Evolutionary conservation across 2,888 invertebrate species (phyloP), one percentile per base, ranked within the genome.

Genomic region (Cephalotes varians): DNA sequence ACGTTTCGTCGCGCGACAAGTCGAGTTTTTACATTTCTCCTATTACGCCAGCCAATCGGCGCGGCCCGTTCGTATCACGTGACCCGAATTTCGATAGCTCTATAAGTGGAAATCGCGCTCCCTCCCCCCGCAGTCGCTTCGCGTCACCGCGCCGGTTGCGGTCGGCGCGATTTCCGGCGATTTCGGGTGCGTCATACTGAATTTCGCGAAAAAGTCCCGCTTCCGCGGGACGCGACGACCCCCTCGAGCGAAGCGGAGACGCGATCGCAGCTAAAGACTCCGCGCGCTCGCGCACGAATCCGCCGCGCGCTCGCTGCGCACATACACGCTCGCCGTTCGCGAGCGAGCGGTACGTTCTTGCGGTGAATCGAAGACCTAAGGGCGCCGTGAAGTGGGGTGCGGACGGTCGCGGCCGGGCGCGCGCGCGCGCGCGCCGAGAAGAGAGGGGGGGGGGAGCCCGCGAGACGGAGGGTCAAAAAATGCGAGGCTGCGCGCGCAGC

Each of bases 401-500:
- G 62, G 62, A 65, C 12, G 81, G 74, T 49, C 7, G 37, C 60
- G 25, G 15, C 10, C 21, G 64, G 18, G 64, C 15, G n/a, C 67
- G 31, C 62, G 62, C 40, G 40, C 62, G 62, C 62, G 28, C 40
- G 64, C 7, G 25, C 10, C 9, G 21, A 21, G 49, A 21, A 49
- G 15, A 28, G n/a, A 1, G 31, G 65, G 21, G 60, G 77, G 51
- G 64, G 34, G 34, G 69, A 34, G 9, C 49, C n/a, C 31, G 49
- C 49, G 34, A 51, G 85, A 86, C 54, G 87, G 88, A 91, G 91
- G 89, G 87, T 91, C 84, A 91, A 91, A 92, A 93, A 93, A 92
- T 90, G 91, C 91, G 91, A 91, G 85, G 90, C 88, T 94, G 94
- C 94, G 94, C 94, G 94, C 94, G 94, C 94, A 94, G 86, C 88